These are phyloP conservation scores for Norana najaformis DNA, from an alignment of 2,888 invertebrate species.

Conservation along the genomic window DNA sequence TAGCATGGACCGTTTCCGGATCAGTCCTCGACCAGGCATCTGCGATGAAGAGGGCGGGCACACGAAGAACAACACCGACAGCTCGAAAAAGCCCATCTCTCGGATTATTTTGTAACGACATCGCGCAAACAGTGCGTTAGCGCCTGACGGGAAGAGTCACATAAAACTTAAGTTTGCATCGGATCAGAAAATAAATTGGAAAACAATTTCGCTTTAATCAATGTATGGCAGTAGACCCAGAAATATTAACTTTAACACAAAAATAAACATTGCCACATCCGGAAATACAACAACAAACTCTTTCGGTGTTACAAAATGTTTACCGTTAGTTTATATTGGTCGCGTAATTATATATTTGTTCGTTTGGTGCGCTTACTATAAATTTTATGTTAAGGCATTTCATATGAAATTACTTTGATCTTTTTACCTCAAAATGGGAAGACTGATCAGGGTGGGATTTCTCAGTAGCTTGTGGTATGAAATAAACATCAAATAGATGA, in stretches of 20 bases:
- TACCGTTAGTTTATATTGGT: too few species aligned
- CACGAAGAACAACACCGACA: constrained; percentile 62
- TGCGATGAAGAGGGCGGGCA: constrained; percentile 64
- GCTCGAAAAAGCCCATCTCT: not conserved
- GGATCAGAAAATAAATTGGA: not conserved
- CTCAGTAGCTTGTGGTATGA: too few species aligned
- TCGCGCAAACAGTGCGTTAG: not conserved
- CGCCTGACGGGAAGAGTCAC: not conserved
- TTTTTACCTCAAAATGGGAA: too few species aligned
- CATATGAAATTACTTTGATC: too few species aligned
- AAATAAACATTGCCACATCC: constrained; percentile 5
- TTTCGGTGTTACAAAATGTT: too few species aligned
- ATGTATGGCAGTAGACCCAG: not conserved
- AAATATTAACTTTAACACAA: not conserved
- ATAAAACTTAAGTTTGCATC: not conserved
- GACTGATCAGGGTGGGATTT: too few species aligned
- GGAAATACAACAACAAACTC: not conserved
- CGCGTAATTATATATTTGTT: too few species aligned
- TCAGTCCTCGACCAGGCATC: constrained; percentile 63
- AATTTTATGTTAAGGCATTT: too few species aligned
- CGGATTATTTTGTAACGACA: not conserved
- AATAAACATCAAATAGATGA: too few species aligned
- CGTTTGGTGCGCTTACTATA: too few species aligned
- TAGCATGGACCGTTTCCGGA: constrained; percentile 40
- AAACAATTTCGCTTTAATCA: not conserved